Conservation (phyloP, 2,113 vertebrate genomes). For the Triplophysa rosa region DNA sequence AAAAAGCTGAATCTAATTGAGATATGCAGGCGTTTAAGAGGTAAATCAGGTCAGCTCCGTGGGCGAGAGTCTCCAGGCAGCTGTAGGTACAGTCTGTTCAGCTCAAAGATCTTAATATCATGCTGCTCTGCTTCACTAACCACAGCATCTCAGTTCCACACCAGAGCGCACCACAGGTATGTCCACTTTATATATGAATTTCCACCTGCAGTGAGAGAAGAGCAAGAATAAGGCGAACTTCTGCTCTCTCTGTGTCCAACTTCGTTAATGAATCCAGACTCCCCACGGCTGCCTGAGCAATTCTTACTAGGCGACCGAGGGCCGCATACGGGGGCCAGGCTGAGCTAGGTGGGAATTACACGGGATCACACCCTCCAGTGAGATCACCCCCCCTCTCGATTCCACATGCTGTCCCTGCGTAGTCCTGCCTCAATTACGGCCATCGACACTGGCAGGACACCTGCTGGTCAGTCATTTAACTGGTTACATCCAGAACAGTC, state of each 20-base stretch:
- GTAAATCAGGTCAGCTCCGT: conserved; percentile 28
- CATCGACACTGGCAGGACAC: conserved; percentile 25
- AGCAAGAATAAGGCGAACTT: conserved; percentile 44
- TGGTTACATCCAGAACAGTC: neutral
- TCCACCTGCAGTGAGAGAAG: conserved; percentile 10
- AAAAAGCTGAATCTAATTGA: conserved; percentile 2
- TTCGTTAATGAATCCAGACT: conserved; percentile 48
- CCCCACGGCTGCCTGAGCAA: conserved; percentile 36
- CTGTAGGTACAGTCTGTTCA: conserved; percentile 40
- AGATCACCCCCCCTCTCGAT: neutral
- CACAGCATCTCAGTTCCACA: conserved; percentile 34
- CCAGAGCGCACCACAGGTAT: conserved; percentile 20
- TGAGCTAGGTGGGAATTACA: conserved; percentile 45
- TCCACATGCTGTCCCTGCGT: conserved; percentile 13
- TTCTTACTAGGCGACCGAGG: conserved; percentile 48
- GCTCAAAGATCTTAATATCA: conserved; percentile 35
- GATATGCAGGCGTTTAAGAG: neutral
- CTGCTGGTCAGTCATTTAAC: conserved; percentile 29
- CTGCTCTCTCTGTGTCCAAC: conserved; percentile 32
- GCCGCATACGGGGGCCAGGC: conserved; percentile 33
- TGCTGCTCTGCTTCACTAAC: conserved; percentile 40
- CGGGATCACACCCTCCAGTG: conserved; percentile 46
- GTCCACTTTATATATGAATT: conserved; percentile 30
- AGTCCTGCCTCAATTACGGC: conserved; percentile 45
- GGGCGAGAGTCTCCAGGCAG: conserved; percentile 28